phyloP scores from a whole-genome alignment of 2,113 vertebrate genomes.

The Anguilla rostrata region DNA sequence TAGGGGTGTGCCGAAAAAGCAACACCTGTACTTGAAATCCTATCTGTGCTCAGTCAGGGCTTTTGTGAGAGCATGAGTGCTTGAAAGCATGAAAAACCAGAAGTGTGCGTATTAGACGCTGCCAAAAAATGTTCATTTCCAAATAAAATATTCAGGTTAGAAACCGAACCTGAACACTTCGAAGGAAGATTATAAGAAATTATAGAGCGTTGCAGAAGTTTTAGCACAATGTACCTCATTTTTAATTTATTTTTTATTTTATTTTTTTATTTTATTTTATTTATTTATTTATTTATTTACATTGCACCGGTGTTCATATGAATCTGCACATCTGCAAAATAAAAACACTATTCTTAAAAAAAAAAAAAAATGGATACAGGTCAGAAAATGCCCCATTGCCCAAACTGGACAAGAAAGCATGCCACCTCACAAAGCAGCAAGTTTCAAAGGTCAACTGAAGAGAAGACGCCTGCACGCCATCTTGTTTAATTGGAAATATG shows the following conservation, averaged over 20 bases:
- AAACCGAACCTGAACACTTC: too few relatives aligned
- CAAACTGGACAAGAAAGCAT: conserved; percentile 23
- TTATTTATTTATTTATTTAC: too few relatives aligned
- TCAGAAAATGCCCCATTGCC: background rate
- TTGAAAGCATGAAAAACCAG: background rate
- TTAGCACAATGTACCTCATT: too few relatives aligned
- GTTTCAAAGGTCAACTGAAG: conserved; percentile 26
- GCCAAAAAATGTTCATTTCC: background rate
- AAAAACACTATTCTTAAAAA: too few relatives aligned
- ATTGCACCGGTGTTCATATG: too few relatives aligned
- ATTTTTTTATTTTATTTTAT: too few relatives aligned
- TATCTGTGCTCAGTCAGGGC: background rate
- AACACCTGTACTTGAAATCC: background rate
- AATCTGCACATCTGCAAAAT: too few relatives aligned
- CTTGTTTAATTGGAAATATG: conserved; percentile 21
- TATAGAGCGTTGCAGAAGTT: too few relatives aligned
- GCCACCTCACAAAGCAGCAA: conserved; percentile 10
- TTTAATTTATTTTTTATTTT: too few relatives aligned
- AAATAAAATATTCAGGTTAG: too few relatives aligned
- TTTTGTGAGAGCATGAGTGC: background rate
- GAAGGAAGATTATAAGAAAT: too few relatives aligned
- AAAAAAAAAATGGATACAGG: background rate
- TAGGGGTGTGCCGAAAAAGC: background rate
- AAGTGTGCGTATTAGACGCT: background rate
- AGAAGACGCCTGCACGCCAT: background rate